These are phyloP conservation scores for Cervus canadensis DNA, from an alignment of 2,113 vertebrate genomes.

Conservation along the genomic window DNA sequence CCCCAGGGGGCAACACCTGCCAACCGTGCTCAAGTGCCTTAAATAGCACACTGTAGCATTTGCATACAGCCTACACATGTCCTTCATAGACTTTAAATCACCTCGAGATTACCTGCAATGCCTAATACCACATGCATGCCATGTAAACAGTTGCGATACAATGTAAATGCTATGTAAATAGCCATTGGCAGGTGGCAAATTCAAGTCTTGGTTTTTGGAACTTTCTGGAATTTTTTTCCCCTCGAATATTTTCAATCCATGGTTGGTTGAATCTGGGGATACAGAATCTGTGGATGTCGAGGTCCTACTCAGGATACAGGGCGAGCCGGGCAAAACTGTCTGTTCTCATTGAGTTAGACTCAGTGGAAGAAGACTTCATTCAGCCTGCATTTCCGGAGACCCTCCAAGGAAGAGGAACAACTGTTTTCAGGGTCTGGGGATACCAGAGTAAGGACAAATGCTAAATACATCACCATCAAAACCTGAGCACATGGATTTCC, in stretches of 20 bases:
- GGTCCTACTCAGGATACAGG: neutral
- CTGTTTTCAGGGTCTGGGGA: rapidly evolving
- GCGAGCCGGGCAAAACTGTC: neutral
- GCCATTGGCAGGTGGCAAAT: neutral
- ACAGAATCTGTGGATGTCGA: neutral
- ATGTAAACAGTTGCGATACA: neutral
- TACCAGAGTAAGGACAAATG: rapidly evolving
- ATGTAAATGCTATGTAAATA: neutral
- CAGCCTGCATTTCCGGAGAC: neutral
- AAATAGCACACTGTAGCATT: neutral
- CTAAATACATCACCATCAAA: rapidly evolving
- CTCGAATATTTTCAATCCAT: neutral
- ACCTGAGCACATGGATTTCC: neutral
- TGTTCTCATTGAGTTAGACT: rapidly evolving
- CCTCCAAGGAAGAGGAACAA: rapidly evolving
- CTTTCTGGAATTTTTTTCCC: neutral
- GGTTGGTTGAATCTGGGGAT: neutral
- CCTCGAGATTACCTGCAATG: neutral
- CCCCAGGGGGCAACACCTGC: neutral
- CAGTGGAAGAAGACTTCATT: rapidly evolving
- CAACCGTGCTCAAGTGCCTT: neutral
- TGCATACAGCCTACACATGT: neutral
- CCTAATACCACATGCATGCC: neutral
- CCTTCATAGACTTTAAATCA: neutral
- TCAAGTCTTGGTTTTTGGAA: neutral